Evolutionary conservation across 2,888 invertebrate species (phyloP), one percentile per base, ranked within the genome.

Genomic region (Agrochola litura): DNA sequence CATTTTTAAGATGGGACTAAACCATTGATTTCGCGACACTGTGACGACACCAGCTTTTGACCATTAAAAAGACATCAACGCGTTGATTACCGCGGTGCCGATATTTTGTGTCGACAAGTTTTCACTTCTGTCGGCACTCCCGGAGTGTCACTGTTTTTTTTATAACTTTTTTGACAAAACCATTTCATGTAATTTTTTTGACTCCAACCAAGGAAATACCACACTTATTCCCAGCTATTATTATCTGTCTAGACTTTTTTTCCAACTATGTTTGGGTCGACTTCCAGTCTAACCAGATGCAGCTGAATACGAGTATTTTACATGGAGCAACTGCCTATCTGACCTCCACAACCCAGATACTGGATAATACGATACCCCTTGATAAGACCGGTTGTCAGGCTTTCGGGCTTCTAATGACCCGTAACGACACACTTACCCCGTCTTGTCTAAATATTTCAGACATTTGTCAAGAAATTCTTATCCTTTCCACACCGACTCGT

Each of bases 401-500:
- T n/a, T 54, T 22, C 10, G 54, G n/a, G n/a, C n/a, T n/a, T n/a
- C n/a, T n/a, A n/a, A n/a, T n/a, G 54, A 54, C n/a, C 10, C n/a
- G n/a, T 54, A n/a, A 22, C 54, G 22, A 54, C 56, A 52, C 22
- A 52, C 41, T 37, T n/a, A n/a, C 41, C 5, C 41, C 41, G 25
- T 49, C 12, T 30, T 14, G 25, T 10, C 10, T 19, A 16, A 65
- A 25, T 43, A 25, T 25, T 25, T 12, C 12, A 49, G 25, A 46
- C 46, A 66, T 66, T 66, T 25, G 4, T 46, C 10, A 30, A 14
- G 25, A 66, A 49, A 30, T 30, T 30, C 1, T 22, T 22, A 30
- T 43, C 25, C n/a, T 65, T 81, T 73, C 16, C 37, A 58, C 41
- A 41, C 46, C 22, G 16, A 74, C 65, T 25, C 10, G 30, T 52